These are phyloP conservation scores for Neotoxoptera formosana DNA, from an alignment of 1,140 invertebrate genomes.

Conservation along the genomic window DNA sequence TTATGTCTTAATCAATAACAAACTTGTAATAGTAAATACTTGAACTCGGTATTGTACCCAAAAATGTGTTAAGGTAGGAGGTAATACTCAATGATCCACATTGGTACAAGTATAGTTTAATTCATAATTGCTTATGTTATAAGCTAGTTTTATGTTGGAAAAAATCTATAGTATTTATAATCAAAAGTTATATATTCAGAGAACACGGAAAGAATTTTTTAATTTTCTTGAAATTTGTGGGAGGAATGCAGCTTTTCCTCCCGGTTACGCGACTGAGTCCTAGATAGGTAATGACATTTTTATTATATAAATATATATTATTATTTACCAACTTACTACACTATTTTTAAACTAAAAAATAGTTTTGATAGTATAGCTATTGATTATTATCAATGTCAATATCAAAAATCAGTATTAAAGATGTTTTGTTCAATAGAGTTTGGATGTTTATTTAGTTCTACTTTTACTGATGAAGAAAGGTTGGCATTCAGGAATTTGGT, in stretches of 20 bases:
- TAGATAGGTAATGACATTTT: no score
- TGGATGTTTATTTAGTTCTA: background rate
- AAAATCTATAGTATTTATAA: background rate
- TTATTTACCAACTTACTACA: no score
- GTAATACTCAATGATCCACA: background rate
- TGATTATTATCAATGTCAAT: no score
- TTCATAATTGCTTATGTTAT: background rate
- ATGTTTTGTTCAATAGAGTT: no score
- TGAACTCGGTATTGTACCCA: background rate
- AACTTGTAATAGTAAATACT: background rate
- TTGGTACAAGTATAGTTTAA: background rate
- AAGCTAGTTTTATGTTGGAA: background rate
- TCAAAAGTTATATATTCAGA: no score
- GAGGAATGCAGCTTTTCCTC: background rate
- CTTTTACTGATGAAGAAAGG: background rate
- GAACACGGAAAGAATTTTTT: background rate
- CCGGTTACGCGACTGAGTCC: no score
- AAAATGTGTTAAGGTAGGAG: background rate
- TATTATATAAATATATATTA: no score
- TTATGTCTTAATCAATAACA: background rate
- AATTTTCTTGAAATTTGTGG: background rate
- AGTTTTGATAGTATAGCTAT: no score
- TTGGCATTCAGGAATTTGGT: background rate
- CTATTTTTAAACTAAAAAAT: no score
- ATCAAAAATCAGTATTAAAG: no score